Evolutionary conservation across 2,888 invertebrate species (phyloP), one percentile per base, ranked within the genome.

Genomic region (Dyspetes luteomarginatus): DNA sequence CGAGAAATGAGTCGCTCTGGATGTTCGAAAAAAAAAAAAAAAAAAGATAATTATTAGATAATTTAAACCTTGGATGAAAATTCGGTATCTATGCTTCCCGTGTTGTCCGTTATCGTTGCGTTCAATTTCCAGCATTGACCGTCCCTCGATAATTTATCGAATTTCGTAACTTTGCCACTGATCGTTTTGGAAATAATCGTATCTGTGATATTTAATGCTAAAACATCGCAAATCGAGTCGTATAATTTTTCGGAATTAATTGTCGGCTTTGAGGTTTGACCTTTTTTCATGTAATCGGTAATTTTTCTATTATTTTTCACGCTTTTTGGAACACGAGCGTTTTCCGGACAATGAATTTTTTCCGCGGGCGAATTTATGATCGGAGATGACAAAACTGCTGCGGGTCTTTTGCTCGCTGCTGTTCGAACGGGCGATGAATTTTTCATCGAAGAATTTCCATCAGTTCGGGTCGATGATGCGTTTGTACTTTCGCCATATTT

Each of bases 91-190:
- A 95, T 83, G 65, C 90, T 92, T 0, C 93, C 94, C 3, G 93
- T 94, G 17, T 93, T 93, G 89, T 95, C 95, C 4, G 93, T 92
- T 58, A 95, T 90, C 5, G 93, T 93, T 80, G 94, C 94, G 72
- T 92, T 93, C 28, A 95, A 90, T 86, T 92, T 92, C 94, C 94
- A 95, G 0, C 90, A 92, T 0, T 93, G 91, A 81, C 93, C 93
- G 12, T 92, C 92, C 0, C 94, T 93, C 0, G 92, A 92, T 79
- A 95, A 89, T 86, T 94, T 95, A 4, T 94, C 93, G 4, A 95
- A 88, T 64, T 91, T 92, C 86, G 93, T 92, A 72, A 95, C 93
- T 86, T 94, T 94, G 0, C 93, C 95, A 86, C 93, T 94, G 0
- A 95, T 93, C 82, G 91, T 93, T 74, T 75, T 88, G 17, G 26